Percentiles rank a stretch among this genome's conserved stretches.
phyloP scores from a whole-genome alignment of 1,140 invertebrate genomes.

The Zelostemma sp. region DNA sequence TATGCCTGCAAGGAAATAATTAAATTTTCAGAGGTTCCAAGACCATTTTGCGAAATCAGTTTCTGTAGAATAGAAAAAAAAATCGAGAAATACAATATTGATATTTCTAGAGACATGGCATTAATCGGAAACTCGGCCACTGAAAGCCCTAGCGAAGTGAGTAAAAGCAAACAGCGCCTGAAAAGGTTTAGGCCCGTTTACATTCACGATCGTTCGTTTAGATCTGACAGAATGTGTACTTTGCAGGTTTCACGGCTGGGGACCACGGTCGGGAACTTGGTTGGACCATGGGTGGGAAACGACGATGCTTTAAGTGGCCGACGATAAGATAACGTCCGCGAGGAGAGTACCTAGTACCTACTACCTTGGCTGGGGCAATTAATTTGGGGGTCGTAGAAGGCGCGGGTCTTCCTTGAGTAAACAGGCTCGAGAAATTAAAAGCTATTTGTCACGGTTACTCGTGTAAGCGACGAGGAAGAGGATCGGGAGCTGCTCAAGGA shows the following conservation, averaged over 20 bases:
- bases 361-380: conserved; percentile 61
- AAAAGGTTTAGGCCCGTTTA: conserved; percentile 63
- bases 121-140: conserved; percentile 39
- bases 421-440: conserved; percentile 71
- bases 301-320: conserved; percentile 65
- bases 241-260: conserved; percentile 30
- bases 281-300: conserved; percentile 15
- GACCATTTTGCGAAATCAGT: too few relatives aligned
- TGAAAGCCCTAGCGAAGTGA: conserved; percentile 33
- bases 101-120: conserved; percentile 7
- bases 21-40: too few relatives aligned
- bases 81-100: too few relatives aligned
- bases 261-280: conserved; percentile 21
- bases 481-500: conserved; percentile 48
- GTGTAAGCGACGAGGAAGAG: conserved; percentile 35
- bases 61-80: too few relatives aligned
- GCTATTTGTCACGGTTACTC: conserved; percentile 67
- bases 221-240: conserved; percentile 61
- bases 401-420: conserved; percentile 59
- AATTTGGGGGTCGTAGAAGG: conserved; percentile 61
- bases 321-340: conserved; percentile 68
- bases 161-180: conserved; percentile 54
- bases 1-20: too few relatives aligned
- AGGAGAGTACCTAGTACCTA: conserved; percentile 22
- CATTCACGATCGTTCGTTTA: conserved; percentile 65